Evolutionary conservation across 2,113 vertebrate genomes (phyloP).

Genomic region (Cinclus mexicanus): DNA sequence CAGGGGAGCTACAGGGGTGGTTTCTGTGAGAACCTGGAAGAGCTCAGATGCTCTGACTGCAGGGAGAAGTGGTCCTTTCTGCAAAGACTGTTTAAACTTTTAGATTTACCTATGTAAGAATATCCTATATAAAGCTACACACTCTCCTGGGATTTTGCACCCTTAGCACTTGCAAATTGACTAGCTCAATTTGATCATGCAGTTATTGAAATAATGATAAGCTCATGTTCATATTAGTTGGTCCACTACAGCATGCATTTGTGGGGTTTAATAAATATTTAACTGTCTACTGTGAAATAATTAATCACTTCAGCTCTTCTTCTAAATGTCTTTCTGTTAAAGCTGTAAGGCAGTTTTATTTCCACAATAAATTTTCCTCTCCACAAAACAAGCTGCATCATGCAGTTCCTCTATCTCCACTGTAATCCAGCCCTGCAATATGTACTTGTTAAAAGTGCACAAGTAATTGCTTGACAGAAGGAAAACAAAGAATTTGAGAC

Average conservation of each 20-base stretch:
- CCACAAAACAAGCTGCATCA: neutral
- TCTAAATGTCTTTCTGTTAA: neutral
- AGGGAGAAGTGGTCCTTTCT: neutral
- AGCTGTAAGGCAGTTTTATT: neutral
- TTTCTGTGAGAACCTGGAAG: neutral
- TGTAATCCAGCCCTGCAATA: neutral
- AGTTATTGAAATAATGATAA: neutral
- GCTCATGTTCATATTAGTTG: neutral
- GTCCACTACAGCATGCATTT: neutral
- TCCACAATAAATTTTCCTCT: constrained; percentile 2
- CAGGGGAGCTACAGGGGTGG: no score
- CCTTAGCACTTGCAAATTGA: neutral
- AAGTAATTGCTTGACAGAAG: neutral
- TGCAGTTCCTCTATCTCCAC: neutral
- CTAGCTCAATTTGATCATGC: neutral
- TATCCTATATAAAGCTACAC: neutral
- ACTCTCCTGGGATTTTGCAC: neutral
- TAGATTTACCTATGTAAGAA: neutral
- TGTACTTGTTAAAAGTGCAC: neutral
- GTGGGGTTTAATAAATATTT: constrained; percentile 51
- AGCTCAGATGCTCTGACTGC: rapidly evolving
- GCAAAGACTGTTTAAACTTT: neutral
- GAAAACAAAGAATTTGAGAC: neutral
- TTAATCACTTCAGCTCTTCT: constrained; percentile 25
- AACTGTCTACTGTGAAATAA: constrained; percentile 32